A percentile compares a stretch with the other conserved stretches of the same genome.
Conservation (phyloP, 2,113 vertebrate genomes). For the Semnornis frantzii region DNA sequence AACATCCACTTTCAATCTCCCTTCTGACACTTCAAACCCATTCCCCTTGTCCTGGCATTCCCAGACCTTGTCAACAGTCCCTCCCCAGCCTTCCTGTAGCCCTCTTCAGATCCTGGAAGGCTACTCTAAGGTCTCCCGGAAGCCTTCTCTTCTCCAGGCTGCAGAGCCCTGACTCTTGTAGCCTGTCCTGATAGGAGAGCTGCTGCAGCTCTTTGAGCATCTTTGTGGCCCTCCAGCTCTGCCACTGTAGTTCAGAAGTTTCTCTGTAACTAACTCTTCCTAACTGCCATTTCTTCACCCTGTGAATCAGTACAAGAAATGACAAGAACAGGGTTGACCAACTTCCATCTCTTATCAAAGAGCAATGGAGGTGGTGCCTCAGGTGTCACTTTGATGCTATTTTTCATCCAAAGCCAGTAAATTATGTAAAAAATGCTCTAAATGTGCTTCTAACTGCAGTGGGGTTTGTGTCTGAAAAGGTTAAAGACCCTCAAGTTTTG, state of each 20-base stretch:
- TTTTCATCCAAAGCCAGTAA: slow-evolving; percentile 25
- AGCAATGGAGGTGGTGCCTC: background rate
- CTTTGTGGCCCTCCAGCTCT: background rate
- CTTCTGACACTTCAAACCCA: too few species aligned
- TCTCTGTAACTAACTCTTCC: background rate
- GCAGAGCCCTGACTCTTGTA: too few species aligned
- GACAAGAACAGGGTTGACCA: background rate
- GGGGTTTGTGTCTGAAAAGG: background rate
- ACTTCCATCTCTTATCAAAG: background rate
- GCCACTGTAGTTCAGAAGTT: background rate
- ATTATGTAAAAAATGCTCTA: background rate
- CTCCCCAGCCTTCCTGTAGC: too few species aligned
- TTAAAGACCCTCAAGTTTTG: background rate
- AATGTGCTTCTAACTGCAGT: background rate
- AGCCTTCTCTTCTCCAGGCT: too few species aligned
- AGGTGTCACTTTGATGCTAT: background rate
- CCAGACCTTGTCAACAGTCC: too few species aligned
- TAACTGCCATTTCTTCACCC: background rate
- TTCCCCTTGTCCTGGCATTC: too few species aligned
- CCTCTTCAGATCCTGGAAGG: too few species aligned
- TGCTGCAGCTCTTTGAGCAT: too few species aligned
- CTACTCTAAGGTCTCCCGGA: too few species aligned
- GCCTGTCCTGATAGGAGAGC: too few species aligned
- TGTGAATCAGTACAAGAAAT: background rate
- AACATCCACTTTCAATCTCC: too few species aligned